A percentile compares a stretch with the other conserved stretches of the same genome.
phyloP scores from a whole-genome alignment of 2,888 invertebrate species.

The Lycia hirtaria region DNA sequence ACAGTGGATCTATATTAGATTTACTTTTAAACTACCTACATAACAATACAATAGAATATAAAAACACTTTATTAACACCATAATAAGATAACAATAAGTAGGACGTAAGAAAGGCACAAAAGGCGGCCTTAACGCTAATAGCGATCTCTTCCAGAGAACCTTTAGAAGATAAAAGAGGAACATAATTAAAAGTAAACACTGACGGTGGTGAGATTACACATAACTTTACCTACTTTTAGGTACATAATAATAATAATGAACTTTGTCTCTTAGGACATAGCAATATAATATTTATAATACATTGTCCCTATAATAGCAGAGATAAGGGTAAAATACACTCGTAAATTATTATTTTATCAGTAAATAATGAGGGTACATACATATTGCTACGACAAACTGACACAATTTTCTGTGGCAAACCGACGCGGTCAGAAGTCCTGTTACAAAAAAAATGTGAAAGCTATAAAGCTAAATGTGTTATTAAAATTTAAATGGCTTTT shows the following conservation, averaged over 20 bases:
- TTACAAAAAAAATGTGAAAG: background rate
- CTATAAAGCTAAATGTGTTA: background rate
- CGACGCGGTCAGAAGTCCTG: background rate
- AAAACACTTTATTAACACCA: too few species aligned
- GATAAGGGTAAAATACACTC: slow-evolving; percentile 21
- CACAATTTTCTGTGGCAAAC: background rate
- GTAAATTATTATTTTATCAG: slow-evolving; percentile 27
- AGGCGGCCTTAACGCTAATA: too few species aligned
- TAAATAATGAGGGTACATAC: slow-evolving; percentile 16
- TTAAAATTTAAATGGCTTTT: background rate
- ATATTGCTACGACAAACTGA: background rate
- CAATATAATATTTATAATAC: slow-evolving; percentile 6
- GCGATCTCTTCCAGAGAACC: too few species aligned
- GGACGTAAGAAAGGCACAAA: too few species aligned
- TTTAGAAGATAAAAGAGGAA: too few species aligned
- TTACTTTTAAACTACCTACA: too few species aligned
- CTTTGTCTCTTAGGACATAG: slow-evolving; percentile 18
- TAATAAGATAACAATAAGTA: too few species aligned
- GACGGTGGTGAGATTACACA: too few species aligned
- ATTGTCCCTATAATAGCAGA: background rate
- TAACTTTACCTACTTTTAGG: background rate
- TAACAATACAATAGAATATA: too few species aligned
- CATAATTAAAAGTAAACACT: too few species aligned
- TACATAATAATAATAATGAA: background rate
- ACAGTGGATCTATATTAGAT: too few species aligned